These are phyloP conservation scores for Drosophila lowei DNA, from an alignment of 1,140 invertebrate genomes.

Conservation along the genomic window DNA sequence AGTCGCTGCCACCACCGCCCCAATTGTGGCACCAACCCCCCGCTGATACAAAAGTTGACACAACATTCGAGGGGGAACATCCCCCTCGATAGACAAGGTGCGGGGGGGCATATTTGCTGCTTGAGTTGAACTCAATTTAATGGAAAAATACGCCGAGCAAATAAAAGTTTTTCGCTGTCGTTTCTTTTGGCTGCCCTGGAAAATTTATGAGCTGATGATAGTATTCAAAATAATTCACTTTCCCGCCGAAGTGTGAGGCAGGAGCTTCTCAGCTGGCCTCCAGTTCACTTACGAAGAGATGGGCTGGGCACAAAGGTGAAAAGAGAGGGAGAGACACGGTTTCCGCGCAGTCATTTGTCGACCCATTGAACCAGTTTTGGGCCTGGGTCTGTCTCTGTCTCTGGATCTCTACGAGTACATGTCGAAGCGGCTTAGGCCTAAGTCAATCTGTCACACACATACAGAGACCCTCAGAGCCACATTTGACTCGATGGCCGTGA, in stretches of 20 bases:
- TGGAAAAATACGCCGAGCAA: constrained; percentile 73
- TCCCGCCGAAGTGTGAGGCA: constrained; percentile 22
- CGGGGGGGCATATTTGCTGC: constrained; percentile 66
- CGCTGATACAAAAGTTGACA: constrained; percentile 63
- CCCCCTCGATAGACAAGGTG: constrained; percentile 24
- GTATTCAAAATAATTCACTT: constrained; percentile 78
- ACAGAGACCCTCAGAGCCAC: constrained; percentile 3
- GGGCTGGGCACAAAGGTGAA: constrained; percentile 8
- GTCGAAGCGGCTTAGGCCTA: constrained; percentile 64
- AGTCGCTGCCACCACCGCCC: constrained; percentile 33
- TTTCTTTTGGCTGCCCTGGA: constrained; percentile 27
- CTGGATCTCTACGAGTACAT: background rate
- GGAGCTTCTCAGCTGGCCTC: constrained; percentile 29
- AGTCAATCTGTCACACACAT: constrained; percentile 67
- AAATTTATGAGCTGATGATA: constrained; percentile 78
- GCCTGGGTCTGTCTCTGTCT: background rate
- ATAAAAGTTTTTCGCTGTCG: constrained; percentile 65
- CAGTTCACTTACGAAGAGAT: constrained; percentile 3
- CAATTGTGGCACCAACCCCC: constrained; percentile 6
- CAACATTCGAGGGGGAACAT: constrained; percentile 30
- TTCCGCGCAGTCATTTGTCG: constrained; percentile 41
- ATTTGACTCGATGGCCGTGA: constrained; percentile 50
- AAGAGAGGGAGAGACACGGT: background rate
- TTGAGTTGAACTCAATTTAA: constrained; percentile 79
- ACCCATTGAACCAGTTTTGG: constrained; percentile 71